Evolutionary conservation across 1,140 invertebrate genomes (phyloP), one percentile per base, ranked within the genome.

Genomic region (Notospermus geniculatus): DNA sequence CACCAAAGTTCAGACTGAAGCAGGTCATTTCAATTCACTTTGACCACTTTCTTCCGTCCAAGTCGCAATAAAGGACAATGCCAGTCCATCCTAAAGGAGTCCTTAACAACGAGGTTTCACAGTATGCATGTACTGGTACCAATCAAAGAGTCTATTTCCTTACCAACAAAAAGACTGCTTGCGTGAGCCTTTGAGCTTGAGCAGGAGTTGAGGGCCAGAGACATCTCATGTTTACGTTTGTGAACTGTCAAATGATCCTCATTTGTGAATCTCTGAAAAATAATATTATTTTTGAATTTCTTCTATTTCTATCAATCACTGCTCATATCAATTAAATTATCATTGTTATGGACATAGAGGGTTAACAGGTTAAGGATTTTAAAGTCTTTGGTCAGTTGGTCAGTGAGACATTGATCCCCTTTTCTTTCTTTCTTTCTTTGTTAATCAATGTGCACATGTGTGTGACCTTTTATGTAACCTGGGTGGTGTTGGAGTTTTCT

Each of bases 171-270:
- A 19, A 62, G 63, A 64, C 61, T 68, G 32, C 30, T 60, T 9
- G 43, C 17, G 7, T 23, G 25, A 58, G 28, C 17, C 57, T 68
- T 61, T 61, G 63, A 15, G 60, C 54, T 64, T 29, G 41, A 36
- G 15, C 69, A 67, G 13, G 75, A 60, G 54, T 72, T 87, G 5
- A 92, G 81, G 65, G 90, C 89, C 57, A 93, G 79, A 1, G 87
- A 86, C 87, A 92, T 90, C 57, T 89, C 87, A 77, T 92, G 90
- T 71, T 90, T 91, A 73, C 87, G 89, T 63, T 86, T 87, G 70
- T 91, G 89, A 13, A 90, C 88, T 58, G 86, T 85, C 36, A 91
- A 79, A 69, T 90, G 88, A 78, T 91, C 90, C 74, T 90, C 88
- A 80, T 89, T 90, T 1, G 86, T 86, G 68, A 91, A 91, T 59